Evolutionary conservation across 2,888 invertebrate species (phyloP).

Genomic region (Chloromyia formosa): DNA sequence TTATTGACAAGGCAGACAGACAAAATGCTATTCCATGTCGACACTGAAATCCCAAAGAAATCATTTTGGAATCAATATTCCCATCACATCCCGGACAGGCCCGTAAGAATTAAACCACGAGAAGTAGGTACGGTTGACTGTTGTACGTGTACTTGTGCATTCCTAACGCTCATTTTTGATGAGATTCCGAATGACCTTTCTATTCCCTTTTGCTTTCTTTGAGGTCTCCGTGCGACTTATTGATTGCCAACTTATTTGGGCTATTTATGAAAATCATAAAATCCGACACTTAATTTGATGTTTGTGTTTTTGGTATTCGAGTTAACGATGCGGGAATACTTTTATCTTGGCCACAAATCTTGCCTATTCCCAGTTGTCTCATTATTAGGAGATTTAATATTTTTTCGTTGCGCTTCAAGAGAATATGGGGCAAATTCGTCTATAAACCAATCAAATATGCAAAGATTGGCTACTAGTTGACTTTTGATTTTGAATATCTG

Average conservation of each 20-base stretch:
- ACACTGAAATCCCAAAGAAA: constrained; percentile 39
- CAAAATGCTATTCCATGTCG: constrained; percentile 18
- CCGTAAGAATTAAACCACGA: constrained; percentile 8
- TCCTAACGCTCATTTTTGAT: background rate
- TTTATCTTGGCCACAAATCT: constrained; percentile 24
- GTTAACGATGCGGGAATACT: background rate
- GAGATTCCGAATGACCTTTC: constrained; percentile 5
- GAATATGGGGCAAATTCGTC: no score
- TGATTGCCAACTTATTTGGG: constrained; percentile 27
- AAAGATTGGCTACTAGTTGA: no score
- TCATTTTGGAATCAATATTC: constrained; percentile 44
- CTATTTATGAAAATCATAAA: constrained; percentile 40
- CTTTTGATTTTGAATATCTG: no score
- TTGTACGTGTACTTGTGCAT: background rate
- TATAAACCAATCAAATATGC: no score
- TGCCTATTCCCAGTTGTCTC: constrained; percentile 13
- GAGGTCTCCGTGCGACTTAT: constrained; percentile 7
- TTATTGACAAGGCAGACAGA: constrained; percentile 22
- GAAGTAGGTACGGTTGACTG: constrained; percentile 17
- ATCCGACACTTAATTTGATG: constrained; percentile 44
- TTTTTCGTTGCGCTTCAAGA: no score
- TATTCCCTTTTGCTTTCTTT: background rate
- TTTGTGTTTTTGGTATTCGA: constrained; percentile 17
- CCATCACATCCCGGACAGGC: constrained; percentile 21
- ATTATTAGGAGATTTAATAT: no score